Conservation (phyloP, 2,797 vertebrate genomes). For the Neosalanx taihuensis region DNA sequence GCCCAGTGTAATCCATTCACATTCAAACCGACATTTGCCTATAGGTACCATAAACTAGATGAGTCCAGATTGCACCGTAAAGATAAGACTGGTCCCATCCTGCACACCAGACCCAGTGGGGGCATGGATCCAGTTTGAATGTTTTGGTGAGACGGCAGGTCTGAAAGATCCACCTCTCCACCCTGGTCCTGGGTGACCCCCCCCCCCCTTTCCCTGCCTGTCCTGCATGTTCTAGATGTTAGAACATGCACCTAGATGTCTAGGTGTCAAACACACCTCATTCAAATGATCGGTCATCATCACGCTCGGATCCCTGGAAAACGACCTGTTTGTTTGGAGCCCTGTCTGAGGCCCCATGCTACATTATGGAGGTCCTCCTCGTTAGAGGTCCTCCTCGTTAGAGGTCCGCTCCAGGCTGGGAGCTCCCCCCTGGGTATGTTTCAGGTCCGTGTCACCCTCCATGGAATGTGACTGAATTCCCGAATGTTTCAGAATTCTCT, state of each 20-base stretch:
- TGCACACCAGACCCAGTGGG: background rate
- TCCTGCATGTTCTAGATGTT: too few species aligned
- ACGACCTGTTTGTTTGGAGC: too few species aligned
- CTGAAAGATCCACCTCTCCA: too few species aligned
- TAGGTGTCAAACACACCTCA: too few species aligned
- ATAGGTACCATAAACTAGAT: background rate
- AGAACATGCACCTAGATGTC: too few species aligned
- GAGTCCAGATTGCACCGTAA: background rate
- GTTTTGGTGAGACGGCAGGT: background rate
- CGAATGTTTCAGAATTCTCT: slow-evolving; percentile 16
- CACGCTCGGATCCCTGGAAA: too few species aligned
- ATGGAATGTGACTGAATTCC: slow-evolving; percentile 32
- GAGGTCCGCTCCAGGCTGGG: slow-evolving; percentile 32
- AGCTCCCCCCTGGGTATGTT: slow-evolving; percentile 51
- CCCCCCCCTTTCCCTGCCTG: too few species aligned
- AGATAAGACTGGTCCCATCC: background rate
- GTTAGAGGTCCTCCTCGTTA: slow-evolving; percentile 11
- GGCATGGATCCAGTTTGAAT: background rate
- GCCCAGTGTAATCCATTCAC: slow-evolving; percentile 57
- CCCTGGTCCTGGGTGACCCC: too few species aligned
- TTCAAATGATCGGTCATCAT: too few species aligned
- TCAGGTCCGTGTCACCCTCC: slow-evolving; percentile 44
- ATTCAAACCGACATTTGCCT: slow-evolving; percentile 24
- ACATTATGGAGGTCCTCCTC: too few species aligned
- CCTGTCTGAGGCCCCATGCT: too few species aligned